A percentile compares a stretch with the other conserved stretches of the same genome.
These are phyloP conservation scores for Heliconius charithonia DNA, from an alignment of 2,888 invertebrate species.

Conservation along the genomic window DNA sequence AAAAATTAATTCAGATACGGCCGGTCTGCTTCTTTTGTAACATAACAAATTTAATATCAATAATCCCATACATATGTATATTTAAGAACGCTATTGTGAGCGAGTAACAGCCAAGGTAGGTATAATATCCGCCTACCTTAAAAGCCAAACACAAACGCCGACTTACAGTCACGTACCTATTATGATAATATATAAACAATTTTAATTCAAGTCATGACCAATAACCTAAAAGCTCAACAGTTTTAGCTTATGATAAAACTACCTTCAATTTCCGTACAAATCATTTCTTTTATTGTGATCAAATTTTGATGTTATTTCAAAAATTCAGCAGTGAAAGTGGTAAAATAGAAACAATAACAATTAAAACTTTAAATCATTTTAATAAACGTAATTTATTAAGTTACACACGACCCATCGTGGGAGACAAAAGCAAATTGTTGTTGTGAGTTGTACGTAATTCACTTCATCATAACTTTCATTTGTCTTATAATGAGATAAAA, in stretches of 20 bases:
- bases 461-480: slow-evolving; percentile 72
- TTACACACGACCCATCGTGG: slow-evolving; percentile 73
- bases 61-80: neutral
- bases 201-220: slow-evolving; percentile 10
- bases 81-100: neutral
- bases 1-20: neutral
- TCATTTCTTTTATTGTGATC: neutral
- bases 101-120: slow-evolving; percentile 6
- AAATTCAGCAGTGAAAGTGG: slow-evolving; percentile 17
- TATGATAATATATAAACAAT: slow-evolving; percentile 23
- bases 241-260: neutral
- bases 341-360: slow-evolving; percentile 48
- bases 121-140: slow-evolving; percentile 33
- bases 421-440: slow-evolving; percentile 74
- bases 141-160: slow-evolving; percentile 26
- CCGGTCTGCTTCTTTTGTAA: neutral
- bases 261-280: neutral
- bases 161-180: slow-evolving; percentile 30
- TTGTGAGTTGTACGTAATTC: slow-evolving; percentile 58
- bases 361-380: slow-evolving; percentile 54
- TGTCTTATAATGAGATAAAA: slow-evolving; percentile 55
- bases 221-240: neutral
- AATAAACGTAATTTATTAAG: slow-evolving; percentile 65
- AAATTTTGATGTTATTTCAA: neutral
- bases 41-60: neutral